A percentile compares a stretch with the other conserved stretches of the same genome.
phyloP scores from a whole-genome alignment of 35 echinoderm and acorn worm species.

The Hemicentrotus pulcherrimus region DNA sequence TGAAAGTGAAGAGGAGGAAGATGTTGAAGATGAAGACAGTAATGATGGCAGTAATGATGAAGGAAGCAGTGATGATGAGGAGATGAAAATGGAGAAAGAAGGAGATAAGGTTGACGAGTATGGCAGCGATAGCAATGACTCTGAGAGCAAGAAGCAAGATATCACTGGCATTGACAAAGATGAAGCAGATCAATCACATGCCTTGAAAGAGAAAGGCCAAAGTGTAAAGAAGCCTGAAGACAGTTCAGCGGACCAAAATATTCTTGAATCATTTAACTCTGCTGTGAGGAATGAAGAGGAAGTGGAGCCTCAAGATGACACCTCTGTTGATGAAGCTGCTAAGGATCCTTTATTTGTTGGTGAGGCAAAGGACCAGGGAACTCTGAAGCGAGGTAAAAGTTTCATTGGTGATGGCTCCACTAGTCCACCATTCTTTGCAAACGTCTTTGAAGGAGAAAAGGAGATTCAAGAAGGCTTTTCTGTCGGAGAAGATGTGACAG shows the following conservation, averaged over 20 bases:
- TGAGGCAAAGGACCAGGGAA: not conserved
- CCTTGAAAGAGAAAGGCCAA: not conserved
- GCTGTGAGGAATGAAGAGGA: not conserved
- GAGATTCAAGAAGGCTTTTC: not conserved
- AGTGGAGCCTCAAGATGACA: not conserved
- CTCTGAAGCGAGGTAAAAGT: not conserved
- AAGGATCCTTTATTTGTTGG: not conserved
- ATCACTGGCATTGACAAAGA: not conserved
- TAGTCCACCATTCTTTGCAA: not conserved
- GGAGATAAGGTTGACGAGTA: constrained; percentile 8
- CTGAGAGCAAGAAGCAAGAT: not conserved
- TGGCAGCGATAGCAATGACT: not conserved
- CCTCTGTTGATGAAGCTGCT: not conserved
- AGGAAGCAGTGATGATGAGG: constrained; percentile 10
- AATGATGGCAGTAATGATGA: not conserved
- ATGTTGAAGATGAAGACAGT: not conserved
- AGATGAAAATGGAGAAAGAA: not conserved
- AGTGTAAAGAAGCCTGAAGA: not conserved
- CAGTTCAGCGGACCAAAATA: not conserved
- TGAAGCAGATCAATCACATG: constrained; percentile 7
- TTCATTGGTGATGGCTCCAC: not conserved
- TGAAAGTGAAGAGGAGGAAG: not conserved
- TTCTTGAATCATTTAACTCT: not conserved
- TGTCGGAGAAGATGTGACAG: not conserved
- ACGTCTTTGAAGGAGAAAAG: not conserved